Percentiles rank a stretch among this genome's conserved stretches.
Evolutionary conservation across 2,797 vertebrate species (phyloP).

Genomic region (Delichon dasypus): DNA sequence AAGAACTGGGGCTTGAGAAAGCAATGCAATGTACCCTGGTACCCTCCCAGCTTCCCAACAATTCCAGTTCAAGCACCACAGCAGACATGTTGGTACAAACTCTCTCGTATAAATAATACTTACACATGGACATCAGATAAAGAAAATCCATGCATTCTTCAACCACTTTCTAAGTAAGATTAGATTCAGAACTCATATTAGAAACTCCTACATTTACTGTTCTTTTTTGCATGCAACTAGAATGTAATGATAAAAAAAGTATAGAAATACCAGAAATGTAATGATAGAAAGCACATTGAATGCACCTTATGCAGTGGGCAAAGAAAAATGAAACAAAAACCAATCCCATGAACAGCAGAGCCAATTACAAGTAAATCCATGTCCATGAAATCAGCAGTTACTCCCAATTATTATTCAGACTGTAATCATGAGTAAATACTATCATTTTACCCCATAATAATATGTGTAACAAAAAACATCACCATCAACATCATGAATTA

Average conservation of each 20-base stretch:
- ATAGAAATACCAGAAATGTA: background rate
- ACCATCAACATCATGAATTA: background rate
- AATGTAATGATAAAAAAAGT: background rate
- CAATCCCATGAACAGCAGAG: background rate
- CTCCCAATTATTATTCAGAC: background rate
- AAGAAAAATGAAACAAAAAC: background rate
- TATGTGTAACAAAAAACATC: background rate
- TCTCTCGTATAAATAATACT: background rate
- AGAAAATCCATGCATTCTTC: background rate
- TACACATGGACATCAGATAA: background rate
- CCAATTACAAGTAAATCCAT: background rate
- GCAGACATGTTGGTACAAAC: background rate
- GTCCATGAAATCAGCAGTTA: background rate
- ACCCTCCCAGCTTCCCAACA: background rate
- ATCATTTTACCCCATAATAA: background rate
- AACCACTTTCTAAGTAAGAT: background rate
- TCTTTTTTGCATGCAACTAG: background rate
- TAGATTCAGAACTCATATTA: background rate
- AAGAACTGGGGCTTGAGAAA: background rate
- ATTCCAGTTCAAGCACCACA: background rate
- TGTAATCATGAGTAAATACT: background rate
- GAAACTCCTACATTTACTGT: background rate
- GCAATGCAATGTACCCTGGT: fast-evolving
- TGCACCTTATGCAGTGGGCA: background rate
- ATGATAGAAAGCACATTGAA: background rate